These are phyloP conservation scores for Phyto melanocephala DNA, from an alignment of 2,888 invertebrate species.

Conservation along the genomic window DNA sequence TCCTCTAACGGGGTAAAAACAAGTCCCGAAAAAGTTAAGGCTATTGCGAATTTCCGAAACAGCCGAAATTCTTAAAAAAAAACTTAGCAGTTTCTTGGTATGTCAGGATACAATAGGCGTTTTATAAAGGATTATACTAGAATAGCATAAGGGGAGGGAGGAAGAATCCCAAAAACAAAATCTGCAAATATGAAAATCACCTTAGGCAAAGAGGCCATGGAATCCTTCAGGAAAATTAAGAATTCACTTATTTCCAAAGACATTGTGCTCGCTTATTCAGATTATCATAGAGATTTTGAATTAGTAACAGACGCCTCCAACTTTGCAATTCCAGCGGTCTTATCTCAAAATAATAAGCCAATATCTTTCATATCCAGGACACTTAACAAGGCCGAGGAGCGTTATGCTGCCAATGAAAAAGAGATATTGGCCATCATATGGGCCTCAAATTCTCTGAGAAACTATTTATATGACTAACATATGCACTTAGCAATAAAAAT, in stretches of 20 bases:
- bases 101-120: constrained; percentile 38
- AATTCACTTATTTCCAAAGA: too few species aligned
- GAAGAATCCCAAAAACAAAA: too few species aligned
- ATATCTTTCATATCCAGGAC: constrained; percentile 11
- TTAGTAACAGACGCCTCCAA: too few species aligned
- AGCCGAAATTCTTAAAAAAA: constrained; percentile 51
- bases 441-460: not conserved
- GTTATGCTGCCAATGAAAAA: not conserved
- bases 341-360: not conserved
- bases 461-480: not conserved
- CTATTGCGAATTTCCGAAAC: constrained; percentile 43
- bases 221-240: too few species aligned
- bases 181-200: too few species aligned
- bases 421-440: not conserved
- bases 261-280: too few species aligned
- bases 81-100: constrained; percentile 59
- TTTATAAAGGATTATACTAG: constrained; percentile 16
- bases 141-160: too few species aligned
- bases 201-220: too few species aligned
- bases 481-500: not conserved
- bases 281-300: too few species aligned
- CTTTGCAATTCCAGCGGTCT: not conserved
- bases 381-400: constrained; percentile 1
- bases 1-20: constrained; percentile 47
- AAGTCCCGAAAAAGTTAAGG: constrained; percentile 55